These are phyloP conservation scores for Poecile montanus DNA, from an alignment of 2,797 vertebrate species.

Conservation along the genomic window DNA sequence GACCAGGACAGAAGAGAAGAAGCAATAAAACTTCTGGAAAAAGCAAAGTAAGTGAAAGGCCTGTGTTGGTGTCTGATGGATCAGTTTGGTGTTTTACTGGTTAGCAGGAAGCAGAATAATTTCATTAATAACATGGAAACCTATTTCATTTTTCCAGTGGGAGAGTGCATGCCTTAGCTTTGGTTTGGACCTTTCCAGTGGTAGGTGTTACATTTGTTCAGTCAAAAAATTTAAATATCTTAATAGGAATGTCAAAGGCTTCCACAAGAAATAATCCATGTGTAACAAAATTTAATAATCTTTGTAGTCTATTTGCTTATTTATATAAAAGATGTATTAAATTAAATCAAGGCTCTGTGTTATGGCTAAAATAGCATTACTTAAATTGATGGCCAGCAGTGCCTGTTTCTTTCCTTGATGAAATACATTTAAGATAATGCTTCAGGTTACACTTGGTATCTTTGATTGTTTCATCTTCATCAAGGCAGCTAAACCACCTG, in stretches of 20 bases:
- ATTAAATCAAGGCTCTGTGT: not conserved
- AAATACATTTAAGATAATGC: not conserved
- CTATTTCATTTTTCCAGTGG: not conserved
- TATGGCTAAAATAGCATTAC: not conserved
- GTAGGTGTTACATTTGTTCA: not conserved
- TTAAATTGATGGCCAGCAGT: not conserved
- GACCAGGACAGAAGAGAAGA: constrained; percentile 88
- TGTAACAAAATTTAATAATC: not conserved
- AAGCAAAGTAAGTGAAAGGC: constrained; percentile 85
- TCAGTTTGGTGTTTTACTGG: not conserved
- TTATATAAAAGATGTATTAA: not conserved
- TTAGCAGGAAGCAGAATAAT: not conserved
- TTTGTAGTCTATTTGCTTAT: not conserved
- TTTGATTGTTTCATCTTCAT: not conserved
- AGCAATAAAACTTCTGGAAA: constrained; percentile 88
- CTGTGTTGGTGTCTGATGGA: not conserved
- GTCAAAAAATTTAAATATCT: not conserved
- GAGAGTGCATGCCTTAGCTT: not conserved
- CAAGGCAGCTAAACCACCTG: not conserved
- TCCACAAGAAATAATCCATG: not conserved
- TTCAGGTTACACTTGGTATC: not conserved
- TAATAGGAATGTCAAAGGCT: not conserved
- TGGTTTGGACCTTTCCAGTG: not conserved
- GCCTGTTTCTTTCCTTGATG: not conserved
- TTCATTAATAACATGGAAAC: not conserved